Conservation (phyloP, 2,888 invertebrate genomes). For the Caenorhabditis panamensis region DNA sequence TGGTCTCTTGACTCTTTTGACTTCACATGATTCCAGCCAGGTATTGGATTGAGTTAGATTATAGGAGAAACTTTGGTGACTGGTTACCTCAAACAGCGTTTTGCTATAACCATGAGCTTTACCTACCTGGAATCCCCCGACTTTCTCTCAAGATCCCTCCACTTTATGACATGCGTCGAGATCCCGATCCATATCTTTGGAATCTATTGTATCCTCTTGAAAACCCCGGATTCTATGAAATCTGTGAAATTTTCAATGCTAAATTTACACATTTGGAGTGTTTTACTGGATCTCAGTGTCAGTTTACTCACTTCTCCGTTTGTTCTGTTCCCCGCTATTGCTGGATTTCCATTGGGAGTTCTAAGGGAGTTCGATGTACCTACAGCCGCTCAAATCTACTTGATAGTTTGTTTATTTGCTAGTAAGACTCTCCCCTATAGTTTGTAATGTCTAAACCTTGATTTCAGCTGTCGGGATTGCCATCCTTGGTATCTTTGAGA, state of each 20-base stretch:
- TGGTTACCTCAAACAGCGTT: too few species aligned
- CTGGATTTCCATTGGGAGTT: conserved; percentile 4
- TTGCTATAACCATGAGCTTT: too few species aligned
- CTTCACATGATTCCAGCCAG: too few species aligned
- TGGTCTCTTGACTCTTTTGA: too few species aligned
- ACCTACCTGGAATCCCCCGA: conserved; percentile 5
- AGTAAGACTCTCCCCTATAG: too few species aligned
- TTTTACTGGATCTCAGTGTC: background rate
- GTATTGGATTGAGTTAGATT: too few species aligned
- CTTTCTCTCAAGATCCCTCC: conserved; percentile 1
- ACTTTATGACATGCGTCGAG: background rate
- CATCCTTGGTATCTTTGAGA: background rate
- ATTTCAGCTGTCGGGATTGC: background rate
- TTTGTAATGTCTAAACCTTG: background rate
- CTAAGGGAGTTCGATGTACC: background rate
- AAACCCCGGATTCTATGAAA: conserved; percentile 23
- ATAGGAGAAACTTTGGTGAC: too few species aligned
- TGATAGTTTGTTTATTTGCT: background rate
- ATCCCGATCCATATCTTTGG: conserved; percentile 16
- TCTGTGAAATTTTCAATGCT: conserved; percentile 38
- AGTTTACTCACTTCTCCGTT: conserved; percentile 1
- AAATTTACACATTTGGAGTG: conserved; percentile 22
- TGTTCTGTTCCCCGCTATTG: conserved; percentile 11
- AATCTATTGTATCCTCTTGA: conserved; percentile 27
- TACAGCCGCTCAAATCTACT: background rate